Evolutionary conservation across 2,888 invertebrate species (phyloP), one percentile per base, ranked within the genome.

Genomic region (Cosmopolites sordidus): DNA sequence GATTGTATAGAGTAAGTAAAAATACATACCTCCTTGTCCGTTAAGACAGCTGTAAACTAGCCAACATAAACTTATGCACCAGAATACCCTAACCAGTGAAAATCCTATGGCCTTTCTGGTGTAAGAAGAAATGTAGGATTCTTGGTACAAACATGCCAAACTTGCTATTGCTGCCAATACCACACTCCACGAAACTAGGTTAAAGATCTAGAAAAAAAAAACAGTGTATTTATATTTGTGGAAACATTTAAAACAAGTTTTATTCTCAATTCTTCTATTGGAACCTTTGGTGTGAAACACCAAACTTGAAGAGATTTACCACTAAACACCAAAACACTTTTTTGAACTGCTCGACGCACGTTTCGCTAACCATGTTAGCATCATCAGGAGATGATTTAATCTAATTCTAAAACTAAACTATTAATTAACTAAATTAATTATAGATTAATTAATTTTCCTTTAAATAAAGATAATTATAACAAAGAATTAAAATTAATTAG

Each of bases 61-160:
- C 60, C 60, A 60, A 2, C 52, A 42, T 8, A 60, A 41, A 43
- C 58, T 45, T 16, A 46, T 9, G 18, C 53, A 42, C 59, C 58
- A 60, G 6, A 59, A 39, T 0, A 55, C 53, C 22, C 59, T 56
- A 9, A 51, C 44, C 12, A 62, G 48, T 14, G 48, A 48, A 38
- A 54, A 50, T 14, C 55, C 51, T 6, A 59, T 38, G 6, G 54
- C 58, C 39, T 50, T 17, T 16, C 27, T 22, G 17, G 29, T 37
- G 39, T 53, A 47, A 43, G 52, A 30, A 33, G 37, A 3, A 3
- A 59, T 14, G 14, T 48, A 37, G 3, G 37, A 17, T 39, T 43
- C 33, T 16, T 48, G 27, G 15, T 45, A 45, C 3, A 27, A 2
- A n/a, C 33, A 48, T n/a, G 45, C 3, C 6, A 38, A 6, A 16